phyloP scores from a whole-genome alignment of 1,140 invertebrate genomes.

The Zaprionus taronus region DNA sequence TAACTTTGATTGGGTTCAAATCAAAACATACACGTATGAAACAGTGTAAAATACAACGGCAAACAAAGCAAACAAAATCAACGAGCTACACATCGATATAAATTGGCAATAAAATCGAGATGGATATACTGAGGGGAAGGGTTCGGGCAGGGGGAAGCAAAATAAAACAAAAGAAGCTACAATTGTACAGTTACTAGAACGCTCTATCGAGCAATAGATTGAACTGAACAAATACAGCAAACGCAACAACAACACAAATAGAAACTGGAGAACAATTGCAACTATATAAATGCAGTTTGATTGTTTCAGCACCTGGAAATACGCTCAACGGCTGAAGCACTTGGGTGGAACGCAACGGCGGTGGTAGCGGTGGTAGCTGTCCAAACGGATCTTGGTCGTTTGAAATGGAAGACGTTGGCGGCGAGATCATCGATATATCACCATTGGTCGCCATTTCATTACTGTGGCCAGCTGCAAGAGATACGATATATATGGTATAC shows the following conservation, averaged over 20 bases:
- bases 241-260: conserved; percentile 50
- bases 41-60: conserved; percentile 32
- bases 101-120: conserved; percentile 4
- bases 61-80: conserved; percentile 39
- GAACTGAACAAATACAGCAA: neutral
- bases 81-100: conserved; percentile 3
- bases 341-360: conserved; percentile 85
- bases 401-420: conserved; percentile 84
- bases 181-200: neutral
- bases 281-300: conserved; percentile 17
- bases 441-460: conserved; percentile 84
- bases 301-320: conserved; percentile 82
- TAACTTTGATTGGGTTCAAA: conserved; percentile 35
- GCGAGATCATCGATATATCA: conserved; percentile 85
- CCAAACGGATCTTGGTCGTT: conserved; percentile 85
- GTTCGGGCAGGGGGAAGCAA: neutral
- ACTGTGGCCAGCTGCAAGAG: conserved; percentile 78
- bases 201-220: neutral
- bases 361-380: conserved; percentile 84
- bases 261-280: conserved; percentile 27
- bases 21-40: conserved; percentile 29
- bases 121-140: neutral
- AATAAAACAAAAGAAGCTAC: neutral
- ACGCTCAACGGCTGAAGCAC: conserved; percentile 84
- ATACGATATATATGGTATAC: neutral